Evolutionary conservation across 1,140 invertebrate species (phyloP).

Genomic region (Macrobrachium rosenbergii): DNA sequence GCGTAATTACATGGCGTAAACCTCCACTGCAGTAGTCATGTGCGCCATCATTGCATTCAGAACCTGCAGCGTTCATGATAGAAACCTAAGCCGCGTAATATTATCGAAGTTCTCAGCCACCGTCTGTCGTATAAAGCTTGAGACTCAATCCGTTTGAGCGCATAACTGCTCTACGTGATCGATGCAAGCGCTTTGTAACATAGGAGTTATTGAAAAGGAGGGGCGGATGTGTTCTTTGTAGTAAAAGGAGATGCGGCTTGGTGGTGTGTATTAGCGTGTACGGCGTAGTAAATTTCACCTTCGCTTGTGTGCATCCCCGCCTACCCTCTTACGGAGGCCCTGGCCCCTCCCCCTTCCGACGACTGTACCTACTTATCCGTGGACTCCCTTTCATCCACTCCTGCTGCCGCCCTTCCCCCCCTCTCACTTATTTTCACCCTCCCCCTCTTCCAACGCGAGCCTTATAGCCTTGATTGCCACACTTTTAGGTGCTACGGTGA

Average conservation of each 20-base stretch:
- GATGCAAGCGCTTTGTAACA: background rate
- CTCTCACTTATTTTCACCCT: background rate
- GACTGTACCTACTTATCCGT: background rate
- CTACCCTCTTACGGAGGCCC: background rate
- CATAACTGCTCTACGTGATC: too few relatives aligned
- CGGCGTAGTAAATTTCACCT: conserved; percentile 13
- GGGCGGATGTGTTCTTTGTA: background rate
- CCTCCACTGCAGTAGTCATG: too few relatives aligned
- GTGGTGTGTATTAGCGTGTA: background rate
- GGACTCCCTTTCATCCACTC: background rate
- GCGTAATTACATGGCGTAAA: too few relatives aligned
- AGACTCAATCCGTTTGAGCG: too few relatives aligned
- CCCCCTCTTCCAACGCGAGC: background rate
- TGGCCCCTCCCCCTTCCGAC: background rate
- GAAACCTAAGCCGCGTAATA: too few relatives aligned
- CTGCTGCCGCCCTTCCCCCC: background rate
- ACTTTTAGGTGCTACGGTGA: background rate
- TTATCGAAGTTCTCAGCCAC: too few relatives aligned
- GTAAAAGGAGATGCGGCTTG: background rate
- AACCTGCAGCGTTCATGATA: too few relatives aligned
- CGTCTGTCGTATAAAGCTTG: too few relatives aligned
- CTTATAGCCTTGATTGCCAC: background rate
- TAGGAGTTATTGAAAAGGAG: background rate
- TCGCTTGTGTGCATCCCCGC: background rate
- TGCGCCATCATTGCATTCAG: too few relatives aligned